These are phyloP conservation scores for Phoebastria nigripes DNA, from an alignment of 2,797 vertebrate species.

Conservation along the genomic window DNA sequence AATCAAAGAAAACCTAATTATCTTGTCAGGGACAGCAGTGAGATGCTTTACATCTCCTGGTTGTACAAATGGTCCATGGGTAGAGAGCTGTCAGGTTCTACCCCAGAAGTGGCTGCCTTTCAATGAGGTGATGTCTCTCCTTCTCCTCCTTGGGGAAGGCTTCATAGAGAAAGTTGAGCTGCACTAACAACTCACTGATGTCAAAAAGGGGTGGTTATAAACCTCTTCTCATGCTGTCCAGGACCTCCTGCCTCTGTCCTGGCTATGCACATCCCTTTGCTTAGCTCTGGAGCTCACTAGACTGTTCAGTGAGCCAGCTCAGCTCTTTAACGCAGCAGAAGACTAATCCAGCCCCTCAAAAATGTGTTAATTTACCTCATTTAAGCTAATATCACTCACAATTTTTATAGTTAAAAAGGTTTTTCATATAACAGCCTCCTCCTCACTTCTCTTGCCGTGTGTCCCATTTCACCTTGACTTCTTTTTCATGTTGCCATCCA, in stretches of 20 bases:
- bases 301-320: neutral
- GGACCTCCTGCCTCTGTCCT: neutral
- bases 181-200: neutral
- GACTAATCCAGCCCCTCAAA: neutral
- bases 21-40: neutral
- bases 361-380: neutral
- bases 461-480: neutral
- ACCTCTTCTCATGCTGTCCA: neutral
- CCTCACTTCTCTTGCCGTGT: neutral
- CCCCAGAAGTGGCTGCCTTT: neutral
- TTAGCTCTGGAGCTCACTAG: neutral
- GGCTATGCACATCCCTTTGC: neutral
- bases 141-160: neutral
- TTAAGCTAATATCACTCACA: neutral
- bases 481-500: accelerated
- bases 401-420: neutral
- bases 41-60: neutral
- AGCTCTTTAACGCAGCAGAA: neutral
- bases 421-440: neutral
- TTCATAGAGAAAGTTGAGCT: neutral
- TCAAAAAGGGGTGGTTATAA: neutral
- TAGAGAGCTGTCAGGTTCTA: neutral
- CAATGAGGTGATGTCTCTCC: neutral
- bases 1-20: constrained; percentile 17
- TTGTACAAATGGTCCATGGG: neutral